phyloP scores from a whole-genome alignment of 2,113 vertebrate genomes.

The Chionomys nivalis region DNA sequence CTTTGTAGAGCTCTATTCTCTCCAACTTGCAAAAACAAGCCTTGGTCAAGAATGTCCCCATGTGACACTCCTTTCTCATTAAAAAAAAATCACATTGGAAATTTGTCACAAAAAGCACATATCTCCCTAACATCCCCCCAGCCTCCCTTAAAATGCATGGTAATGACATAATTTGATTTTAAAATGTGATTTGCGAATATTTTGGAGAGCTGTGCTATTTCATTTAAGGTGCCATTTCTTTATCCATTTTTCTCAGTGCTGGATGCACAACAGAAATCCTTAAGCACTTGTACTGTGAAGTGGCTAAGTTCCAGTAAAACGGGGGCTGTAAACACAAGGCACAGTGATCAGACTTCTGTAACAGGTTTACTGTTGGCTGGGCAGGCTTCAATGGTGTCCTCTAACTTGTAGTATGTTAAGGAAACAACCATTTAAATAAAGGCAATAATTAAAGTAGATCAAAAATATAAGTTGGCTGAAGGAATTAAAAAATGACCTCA shows the following conservation, averaged over 20 bases:
- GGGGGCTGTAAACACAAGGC: background rate
- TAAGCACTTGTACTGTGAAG: conserved; percentile 20
- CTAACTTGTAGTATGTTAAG: background rate
- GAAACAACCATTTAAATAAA: conserved; percentile 25
- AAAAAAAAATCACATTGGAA: background rate
- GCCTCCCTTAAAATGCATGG: background rate
- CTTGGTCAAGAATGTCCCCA: background rate
- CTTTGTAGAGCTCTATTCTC: background rate
- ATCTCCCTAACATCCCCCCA: background rate
- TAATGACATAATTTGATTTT: background rate
- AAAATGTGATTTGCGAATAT: conserved; percentile 28
- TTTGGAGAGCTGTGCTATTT: conserved; percentile 37
- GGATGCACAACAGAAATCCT: background rate
- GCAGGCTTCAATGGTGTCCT: background rate
- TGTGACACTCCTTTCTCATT: background rate
- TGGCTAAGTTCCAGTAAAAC: background rate
- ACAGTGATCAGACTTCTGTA: background rate
- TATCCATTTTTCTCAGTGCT: background rate
- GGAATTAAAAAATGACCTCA: background rate
- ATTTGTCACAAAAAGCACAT: background rate
- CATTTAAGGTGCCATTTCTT: conserved; percentile 17
- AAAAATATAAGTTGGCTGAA: background rate
- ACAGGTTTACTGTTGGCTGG: background rate
- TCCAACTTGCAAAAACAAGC: conserved; percentile 15
- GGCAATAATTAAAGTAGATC: background rate